Evolutionary conservation across 2,113 vertebrate genomes (phyloP).

Genomic region (Ceratotherium simum): DNA sequence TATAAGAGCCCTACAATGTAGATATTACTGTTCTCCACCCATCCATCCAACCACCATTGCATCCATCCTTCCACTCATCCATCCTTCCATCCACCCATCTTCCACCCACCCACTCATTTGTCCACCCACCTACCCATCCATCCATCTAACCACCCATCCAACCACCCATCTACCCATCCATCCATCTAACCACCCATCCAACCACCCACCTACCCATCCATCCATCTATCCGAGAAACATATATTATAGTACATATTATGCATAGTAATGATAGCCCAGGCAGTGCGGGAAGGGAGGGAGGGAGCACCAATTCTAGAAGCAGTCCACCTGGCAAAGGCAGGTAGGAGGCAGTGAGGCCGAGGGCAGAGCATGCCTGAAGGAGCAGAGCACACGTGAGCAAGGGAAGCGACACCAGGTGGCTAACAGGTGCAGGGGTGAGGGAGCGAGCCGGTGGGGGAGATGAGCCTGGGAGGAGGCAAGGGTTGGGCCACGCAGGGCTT

Average conservation of each 20-base stretch:
- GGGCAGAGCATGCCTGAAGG: accelerated
- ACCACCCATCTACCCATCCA: no score
- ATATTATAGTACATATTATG: background rate
- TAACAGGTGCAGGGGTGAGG: background rate
- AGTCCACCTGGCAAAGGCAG: background rate
- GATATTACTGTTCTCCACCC: background rate
- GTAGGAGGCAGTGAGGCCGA: background rate
- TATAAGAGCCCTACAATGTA: background rate
- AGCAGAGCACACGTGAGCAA: background rate
- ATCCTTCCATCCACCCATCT: no score
- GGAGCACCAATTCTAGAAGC: accelerated
- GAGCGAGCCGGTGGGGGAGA: accelerated
- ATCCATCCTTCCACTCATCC: background rate
- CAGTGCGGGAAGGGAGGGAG: background rate
- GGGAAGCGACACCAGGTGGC: background rate
- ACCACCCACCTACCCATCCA: background rate
- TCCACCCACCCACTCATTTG: no score
- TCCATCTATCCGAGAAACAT: background rate
- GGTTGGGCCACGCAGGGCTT: background rate
- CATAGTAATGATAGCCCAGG: background rate
- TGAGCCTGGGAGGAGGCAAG: background rate
- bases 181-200: background rate
- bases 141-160: background rate
- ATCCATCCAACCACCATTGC: no score
- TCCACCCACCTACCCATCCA: no score